Evolutionary conservation across 1,140 invertebrate species (phyloP), one percentile per base, ranked within the genome.

Genomic region (Formica selysi): DNA sequence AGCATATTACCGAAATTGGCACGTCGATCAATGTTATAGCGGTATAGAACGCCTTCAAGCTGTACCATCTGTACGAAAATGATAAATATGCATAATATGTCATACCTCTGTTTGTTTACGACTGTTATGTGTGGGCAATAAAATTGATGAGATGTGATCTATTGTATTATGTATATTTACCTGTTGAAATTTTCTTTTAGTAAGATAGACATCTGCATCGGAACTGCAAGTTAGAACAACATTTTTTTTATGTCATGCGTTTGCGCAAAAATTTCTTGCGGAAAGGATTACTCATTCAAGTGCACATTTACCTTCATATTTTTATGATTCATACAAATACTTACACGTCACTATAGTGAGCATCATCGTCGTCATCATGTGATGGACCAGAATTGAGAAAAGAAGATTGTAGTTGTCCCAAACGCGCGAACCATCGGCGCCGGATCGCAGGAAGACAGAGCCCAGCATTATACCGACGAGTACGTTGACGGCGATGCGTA

Each of bases 151-250:
- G 26, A 32, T 32, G 3, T 32, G 3, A 32, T 32, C 32, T 32
- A 32, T 32, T 1, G 32, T 32, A 32, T 32, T 32, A 32, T 32
- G 32, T 2, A 32, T 32, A 32, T 32, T 32, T 32, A 32, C 32
- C 32, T 96, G 94, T 99, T 99, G 85, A 99, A 98, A 92, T 99
- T 98, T 94, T 99, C 99, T 92, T 99, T 98, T 26, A 97, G 96
- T 90, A 99, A 96, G 80, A 99, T 98, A 8, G 96, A 97, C 97
- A 99, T 98, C 95, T 99, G 98, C 83, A 97, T 96, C 0, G 98
- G 98, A 95, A 99, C 98, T 99, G 96, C n/a, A 96, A 96, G 62
- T 7, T n/a, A 64, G n/a, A 32, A 54, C 4, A 13, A 3, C n/a
- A 51, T 44, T 29, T 41, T 59, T 3, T 8, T 70, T 29, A 59